phyloP scores from a whole-genome alignment of 2,113 vertebrate species.

The Trogon surrucura region DNA sequence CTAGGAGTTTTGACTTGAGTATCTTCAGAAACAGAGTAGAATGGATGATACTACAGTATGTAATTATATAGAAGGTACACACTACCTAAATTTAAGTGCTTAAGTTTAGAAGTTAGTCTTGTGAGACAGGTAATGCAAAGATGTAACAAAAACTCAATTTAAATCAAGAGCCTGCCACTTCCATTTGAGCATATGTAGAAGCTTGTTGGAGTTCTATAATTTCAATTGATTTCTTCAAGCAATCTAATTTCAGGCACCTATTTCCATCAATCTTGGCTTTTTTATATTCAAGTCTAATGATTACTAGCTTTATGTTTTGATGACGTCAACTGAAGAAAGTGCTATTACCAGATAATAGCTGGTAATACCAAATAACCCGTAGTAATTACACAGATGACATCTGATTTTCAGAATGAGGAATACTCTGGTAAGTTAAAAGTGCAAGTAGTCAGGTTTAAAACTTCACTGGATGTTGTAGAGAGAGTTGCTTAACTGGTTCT shows the following conservation, averaged over 20 bases:
- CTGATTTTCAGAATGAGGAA: neutral
- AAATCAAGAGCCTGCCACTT: neutral
- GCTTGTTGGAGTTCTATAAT: neutral
- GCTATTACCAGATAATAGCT: too few species aligned
- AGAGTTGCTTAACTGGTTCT: neutral
- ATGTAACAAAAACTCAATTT: neutral
- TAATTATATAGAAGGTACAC: neutral
- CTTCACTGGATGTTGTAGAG: neutral
- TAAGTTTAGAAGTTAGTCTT: neutral
- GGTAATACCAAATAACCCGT: too few species aligned
- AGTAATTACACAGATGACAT: too few species aligned
- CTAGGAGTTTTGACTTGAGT: neutral
- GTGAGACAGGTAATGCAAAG: neutral
- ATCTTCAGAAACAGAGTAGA: neutral
- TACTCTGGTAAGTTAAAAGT: neutral
- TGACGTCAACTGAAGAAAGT: neutral
- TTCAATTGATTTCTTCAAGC: neutral
- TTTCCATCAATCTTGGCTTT: neutral
- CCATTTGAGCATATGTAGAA: neutral
- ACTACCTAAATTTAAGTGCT: neutral
- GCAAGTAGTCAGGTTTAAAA: neutral
- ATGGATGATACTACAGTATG: neutral
- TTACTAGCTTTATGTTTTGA: neutral
- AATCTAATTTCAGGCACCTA: neutral
- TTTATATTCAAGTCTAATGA: neutral